Evolutionary conservation across 2,888 invertebrate genomes (phyloP).

Genomic region (Aphodius granarius): DNA sequence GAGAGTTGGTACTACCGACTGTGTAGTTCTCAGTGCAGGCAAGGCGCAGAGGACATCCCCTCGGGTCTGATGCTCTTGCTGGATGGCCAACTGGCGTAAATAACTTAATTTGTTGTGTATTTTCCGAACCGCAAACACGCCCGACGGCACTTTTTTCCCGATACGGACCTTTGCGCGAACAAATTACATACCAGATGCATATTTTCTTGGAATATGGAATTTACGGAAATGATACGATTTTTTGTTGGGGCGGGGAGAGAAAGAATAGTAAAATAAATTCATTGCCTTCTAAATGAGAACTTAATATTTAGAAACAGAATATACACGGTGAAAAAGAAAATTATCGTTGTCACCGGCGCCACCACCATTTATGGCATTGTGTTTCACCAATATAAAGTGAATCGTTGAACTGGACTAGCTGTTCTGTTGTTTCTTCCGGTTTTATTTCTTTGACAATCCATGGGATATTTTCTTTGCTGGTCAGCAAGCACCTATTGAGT

Average conservation of each 20-base stretch:
- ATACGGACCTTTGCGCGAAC: neutral
- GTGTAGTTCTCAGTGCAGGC: neutral
- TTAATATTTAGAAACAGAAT: neutral
- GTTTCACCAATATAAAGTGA: too few relatives aligned
- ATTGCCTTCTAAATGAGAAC: neutral
- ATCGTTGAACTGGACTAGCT: too few relatives aligned
- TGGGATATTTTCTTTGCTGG: too few relatives aligned
- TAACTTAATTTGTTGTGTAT: conserved; percentile 1
- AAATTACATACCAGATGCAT: neutral
- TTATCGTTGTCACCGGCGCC: too few relatives aligned
- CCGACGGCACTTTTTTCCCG: neutral
- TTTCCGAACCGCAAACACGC: neutral
- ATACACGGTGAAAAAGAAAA: neutral
- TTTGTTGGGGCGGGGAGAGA: neutral
- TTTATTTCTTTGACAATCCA: too few relatives aligned
- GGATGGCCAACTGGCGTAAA: conserved; percentile 1
- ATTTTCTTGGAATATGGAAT: too few relatives aligned
- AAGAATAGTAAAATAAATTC: neutral
- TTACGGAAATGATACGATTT: neutral
- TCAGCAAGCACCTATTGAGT: too few relatives aligned
- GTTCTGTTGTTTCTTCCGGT: too few relatives aligned
- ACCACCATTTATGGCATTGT: too few relatives aligned
- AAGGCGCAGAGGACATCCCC: neutral
- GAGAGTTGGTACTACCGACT: neutral
- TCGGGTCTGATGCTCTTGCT: neutral